Percentiles rank a stretch among this genome's conserved stretches.
phyloP scores from a whole-genome alignment of 2,113 vertebrate species.

The Gnathonemus echidnorhynchus region DNA sequence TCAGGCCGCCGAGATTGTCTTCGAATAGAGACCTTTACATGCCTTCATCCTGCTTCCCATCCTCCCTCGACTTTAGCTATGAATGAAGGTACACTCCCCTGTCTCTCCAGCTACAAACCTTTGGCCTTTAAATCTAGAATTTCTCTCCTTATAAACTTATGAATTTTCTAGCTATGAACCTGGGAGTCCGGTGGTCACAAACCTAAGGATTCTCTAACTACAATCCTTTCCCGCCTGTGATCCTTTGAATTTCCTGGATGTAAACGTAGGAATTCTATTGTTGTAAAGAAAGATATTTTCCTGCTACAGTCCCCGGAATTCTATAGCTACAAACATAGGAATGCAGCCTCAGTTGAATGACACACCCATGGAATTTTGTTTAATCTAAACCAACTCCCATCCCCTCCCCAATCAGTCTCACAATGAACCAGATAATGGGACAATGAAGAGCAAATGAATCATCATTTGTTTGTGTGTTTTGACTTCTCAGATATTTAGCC shows the following conservation, averaged over 20 bases:
- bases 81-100: neutral
- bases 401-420: neutral
- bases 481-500: neutral
- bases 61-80: neutral
- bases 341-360: neutral
- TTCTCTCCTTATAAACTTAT: neutral
- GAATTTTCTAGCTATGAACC: neutral
- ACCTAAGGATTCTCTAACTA: neutral
- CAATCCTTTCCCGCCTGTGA: neutral
- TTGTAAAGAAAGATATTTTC: neutral
- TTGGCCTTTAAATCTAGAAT: neutral
- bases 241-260: neutral
- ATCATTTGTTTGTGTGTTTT: neutral
- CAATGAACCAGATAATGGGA: neutral
- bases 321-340: neutral
- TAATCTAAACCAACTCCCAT: neutral
- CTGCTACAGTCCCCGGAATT: neutral
- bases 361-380: neutral
- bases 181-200: neutral
- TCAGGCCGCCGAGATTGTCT: slow-evolving; percentile 69
- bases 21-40: slow-evolving; percentile 48
- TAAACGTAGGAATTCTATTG: neutral
- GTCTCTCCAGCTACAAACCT: neutral
- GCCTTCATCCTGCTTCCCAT: neutral
- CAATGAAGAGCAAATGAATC: neutral